phyloP scores from a whole-genome alignment of 2,888 invertebrate species.

The Dolichopus griseipennis region DNA sequence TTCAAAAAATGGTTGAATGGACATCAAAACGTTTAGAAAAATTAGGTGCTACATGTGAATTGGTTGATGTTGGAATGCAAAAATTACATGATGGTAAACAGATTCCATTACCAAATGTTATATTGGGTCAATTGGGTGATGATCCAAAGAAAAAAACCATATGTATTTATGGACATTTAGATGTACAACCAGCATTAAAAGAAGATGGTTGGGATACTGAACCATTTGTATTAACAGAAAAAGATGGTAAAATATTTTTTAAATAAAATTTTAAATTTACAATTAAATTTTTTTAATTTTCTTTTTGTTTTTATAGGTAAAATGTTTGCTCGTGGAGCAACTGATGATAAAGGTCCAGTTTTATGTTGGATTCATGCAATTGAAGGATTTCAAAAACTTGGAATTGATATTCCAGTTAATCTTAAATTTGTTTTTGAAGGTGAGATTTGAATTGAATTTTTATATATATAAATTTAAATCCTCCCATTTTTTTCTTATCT shows the following conservation, averaged over 20 bases:
- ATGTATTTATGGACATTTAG: constrained; percentile 92
- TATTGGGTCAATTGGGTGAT: constrained; percentile 68
- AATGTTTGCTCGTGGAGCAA: constrained; percentile 82
- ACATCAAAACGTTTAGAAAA: constrained; percentile 57
- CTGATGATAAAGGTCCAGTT: constrained; percentile 92
- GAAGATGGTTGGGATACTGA: constrained; percentile 95
- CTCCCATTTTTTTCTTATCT: no score
- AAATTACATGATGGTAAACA: constrained; percentile 59
- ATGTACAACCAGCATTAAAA: constrained; percentile 90
- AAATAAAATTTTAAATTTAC: no score
- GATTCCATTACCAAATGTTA: constrained; percentile 75
- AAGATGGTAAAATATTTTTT: constrained; percentile 49
- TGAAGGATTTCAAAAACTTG: constrained; percentile 71
- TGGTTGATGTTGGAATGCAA: constrained; percentile 70
- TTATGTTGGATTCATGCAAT: constrained; percentile 93
- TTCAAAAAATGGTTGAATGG: constrained; percentile 80
- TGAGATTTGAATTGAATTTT: background rate
- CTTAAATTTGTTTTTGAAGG: constrained; percentile 82
- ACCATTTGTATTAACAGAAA: constrained; percentile 83
- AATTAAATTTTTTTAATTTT: no score
- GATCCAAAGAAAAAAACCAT: constrained; percentile 86
- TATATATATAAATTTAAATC: no score
- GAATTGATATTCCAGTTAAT: constrained; percentile 60
- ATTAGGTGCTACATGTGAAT: constrained; percentile 61
- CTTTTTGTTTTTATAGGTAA: constrained; percentile 43